Evolutionary conservation across 1,140 invertebrate genomes (phyloP).

Genomic region (Acyrthosiphon pisum): DNA sequence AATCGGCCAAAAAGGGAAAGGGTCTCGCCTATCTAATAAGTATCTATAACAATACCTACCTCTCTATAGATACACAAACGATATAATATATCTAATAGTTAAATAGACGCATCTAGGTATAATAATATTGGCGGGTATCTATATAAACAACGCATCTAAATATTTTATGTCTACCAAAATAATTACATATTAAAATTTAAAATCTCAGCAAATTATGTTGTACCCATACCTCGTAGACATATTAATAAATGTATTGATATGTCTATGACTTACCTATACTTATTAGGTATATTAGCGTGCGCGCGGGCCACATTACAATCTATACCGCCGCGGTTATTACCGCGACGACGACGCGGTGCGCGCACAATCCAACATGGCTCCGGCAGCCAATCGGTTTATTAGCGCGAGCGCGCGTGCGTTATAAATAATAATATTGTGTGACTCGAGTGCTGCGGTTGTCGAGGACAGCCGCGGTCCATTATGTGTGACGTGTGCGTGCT

Average conservation of each 20-base stretch:
- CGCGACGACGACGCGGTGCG: not conserved
- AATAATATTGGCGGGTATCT: not conserved
- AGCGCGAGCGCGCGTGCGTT: conserved; percentile 17
- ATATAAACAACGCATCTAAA: not conserved
- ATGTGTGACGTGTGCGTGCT: not conserved
- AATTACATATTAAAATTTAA: no score
- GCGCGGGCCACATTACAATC: not conserved
- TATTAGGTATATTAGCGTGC: not conserved
- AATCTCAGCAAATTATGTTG: no score
- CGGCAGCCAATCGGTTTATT: conserved; percentile 40
- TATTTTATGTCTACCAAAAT: not conserved
- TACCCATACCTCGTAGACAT: no score
- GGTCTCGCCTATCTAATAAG: no score
- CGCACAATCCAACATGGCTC: conserved; percentile 47
- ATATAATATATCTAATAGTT: no score
- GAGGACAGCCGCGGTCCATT: conserved; percentile 27
- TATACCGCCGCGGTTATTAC: not conserved
- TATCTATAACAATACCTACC: no score
- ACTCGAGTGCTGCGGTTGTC: conserved; percentile 4
- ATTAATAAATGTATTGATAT: no score
- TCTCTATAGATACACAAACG: no score
- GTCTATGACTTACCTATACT: no score
- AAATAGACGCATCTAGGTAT: no score
- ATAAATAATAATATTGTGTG: conserved; percentile 10
- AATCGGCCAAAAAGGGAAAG: no score